Evolutionary conservation across 2,888 invertebrate species (phyloP), one percentile per base, ranked within the genome.

Genomic region (Pollenia angustigena): DNA sequence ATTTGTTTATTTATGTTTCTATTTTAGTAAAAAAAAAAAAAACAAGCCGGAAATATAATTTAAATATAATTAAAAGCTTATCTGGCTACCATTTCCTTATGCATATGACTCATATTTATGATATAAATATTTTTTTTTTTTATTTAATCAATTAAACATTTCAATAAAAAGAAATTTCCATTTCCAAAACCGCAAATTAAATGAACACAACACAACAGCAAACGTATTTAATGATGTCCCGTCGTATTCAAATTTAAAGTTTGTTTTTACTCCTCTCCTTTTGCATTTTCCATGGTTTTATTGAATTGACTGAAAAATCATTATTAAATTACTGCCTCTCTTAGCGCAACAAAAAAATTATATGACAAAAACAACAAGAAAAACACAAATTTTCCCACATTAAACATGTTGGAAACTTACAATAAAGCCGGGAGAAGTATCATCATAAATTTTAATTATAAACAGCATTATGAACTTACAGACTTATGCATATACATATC

Each of bases 361-460:
- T 23, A 50, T 62, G 42, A 52, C 52, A 64, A 32, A 32, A 32
- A 32, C 32, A 32, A 32, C 32, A 32, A 32, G 32, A 32, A 32
- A 32, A 64, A 64, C 64, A 75, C 42, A 62, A 80, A 64, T 68
- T 85, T 85, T 82, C 82, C 85, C 82, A 82, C 82, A 82, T 82
- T 79, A 71, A 71, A 62, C 46, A 69, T 62, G 56, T 58, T 68
- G 81, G 50, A 75, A 64, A 66, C 23, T 40, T 52, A 16, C 60
- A 60, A 42, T 23, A 58, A 62, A 46, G 54, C 54, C 46, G 62
- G 54, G 32, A 54, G 32, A 40, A 88, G 60, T 62, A 85, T 85
- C 75, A 74, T 75, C 78, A 87, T 85, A 85, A 81, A 87, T 85
- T 87, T 85, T 87, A 85, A 81, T 87, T 85, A 85, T 64, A 82